Conservation (phyloP, 1,140 invertebrate genomes). For the Pygmarrhopalites habei region DNA sequence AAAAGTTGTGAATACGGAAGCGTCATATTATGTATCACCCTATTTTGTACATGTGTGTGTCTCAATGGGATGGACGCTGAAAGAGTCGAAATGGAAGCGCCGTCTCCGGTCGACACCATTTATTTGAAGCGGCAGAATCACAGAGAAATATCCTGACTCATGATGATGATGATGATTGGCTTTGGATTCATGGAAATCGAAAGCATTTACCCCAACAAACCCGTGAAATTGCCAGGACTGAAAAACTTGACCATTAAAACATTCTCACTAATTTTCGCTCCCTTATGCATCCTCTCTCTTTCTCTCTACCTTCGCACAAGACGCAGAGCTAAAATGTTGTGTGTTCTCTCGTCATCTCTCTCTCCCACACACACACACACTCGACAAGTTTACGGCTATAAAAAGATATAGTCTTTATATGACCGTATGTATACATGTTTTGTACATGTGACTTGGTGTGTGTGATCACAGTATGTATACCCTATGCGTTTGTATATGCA, state of each 20-base stretch:
- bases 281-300: conserved; percentile 2
- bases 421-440: too few relatives aligned
- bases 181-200: conserved; percentile 35
- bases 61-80: not conserved
- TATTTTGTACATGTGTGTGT: too few relatives aligned
- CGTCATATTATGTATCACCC: too few relatives aligned
- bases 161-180: conserved; percentile 33
- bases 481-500: too few relatives aligned
- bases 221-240: conserved; percentile 33
- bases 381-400: too few relatives aligned
- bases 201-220: conserved; percentile 23
- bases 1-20: too few relatives aligned
- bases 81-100: conserved; percentile 10
- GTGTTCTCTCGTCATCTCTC: too few relatives aligned
- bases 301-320: not conserved
- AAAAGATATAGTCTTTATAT: too few relatives aligned
- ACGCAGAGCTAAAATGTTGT: not conserved
- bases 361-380: too few relatives aligned
- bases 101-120: conserved; percentile 33
- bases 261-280: conserved; percentile 27
- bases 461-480: too few relatives aligned
- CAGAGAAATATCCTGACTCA: conserved; percentile 34
- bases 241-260: conserved; percentile 37
- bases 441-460: too few relatives aligned
- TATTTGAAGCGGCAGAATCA: conserved; percentile 32